Percentiles rank a stretch among this genome's conserved stretches.
Conservation (phyloP, 2,113 vertebrate genomes). For the Pica pica region DNA sequence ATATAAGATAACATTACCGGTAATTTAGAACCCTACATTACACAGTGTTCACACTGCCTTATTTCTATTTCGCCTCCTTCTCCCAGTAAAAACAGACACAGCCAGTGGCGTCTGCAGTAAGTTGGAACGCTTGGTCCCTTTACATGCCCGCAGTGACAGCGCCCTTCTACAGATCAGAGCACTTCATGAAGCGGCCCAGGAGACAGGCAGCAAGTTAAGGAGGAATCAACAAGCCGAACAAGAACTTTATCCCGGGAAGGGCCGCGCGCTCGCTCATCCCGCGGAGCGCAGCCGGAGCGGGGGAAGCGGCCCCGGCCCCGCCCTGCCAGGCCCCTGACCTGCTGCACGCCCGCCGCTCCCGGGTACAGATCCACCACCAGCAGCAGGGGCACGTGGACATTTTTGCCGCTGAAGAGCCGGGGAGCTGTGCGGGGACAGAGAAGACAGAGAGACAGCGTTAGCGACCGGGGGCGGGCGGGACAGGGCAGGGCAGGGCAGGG, state of each 20-base stretch:
- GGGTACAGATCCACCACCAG: conserved; percentile 80
- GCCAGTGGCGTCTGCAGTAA: not conserved
- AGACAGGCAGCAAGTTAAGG: not conserved
- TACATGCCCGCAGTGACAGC: not conserved
- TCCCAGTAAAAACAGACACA: not conserved
- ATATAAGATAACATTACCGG: accelerated
- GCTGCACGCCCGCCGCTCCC: conserved; percentile 79
- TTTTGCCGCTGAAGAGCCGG: conserved; percentile 81
- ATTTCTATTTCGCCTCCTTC: not conserved
- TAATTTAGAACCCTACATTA: not conserved
- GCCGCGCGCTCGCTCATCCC: not conserved
- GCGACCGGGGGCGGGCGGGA: not conserved
- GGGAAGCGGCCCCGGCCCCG: not conserved
- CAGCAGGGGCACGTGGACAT: conserved; percentile 81
- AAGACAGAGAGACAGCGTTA: not conserved
- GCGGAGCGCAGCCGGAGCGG: not conserved
- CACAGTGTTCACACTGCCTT: no score
- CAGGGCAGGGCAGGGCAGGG: not conserved
- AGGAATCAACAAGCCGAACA: not conserved
- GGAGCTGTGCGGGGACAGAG: conserved; percentile 62
- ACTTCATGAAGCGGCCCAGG: not conserved
- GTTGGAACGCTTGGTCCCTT: not conserved
- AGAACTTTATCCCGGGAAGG: not conserved
- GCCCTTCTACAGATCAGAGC: not conserved
- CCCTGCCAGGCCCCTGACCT: conserved; percentile 71